phyloP scores from a whole-genome alignment of 2,888 invertebrate species.

The Euzetes globulus region DNA sequence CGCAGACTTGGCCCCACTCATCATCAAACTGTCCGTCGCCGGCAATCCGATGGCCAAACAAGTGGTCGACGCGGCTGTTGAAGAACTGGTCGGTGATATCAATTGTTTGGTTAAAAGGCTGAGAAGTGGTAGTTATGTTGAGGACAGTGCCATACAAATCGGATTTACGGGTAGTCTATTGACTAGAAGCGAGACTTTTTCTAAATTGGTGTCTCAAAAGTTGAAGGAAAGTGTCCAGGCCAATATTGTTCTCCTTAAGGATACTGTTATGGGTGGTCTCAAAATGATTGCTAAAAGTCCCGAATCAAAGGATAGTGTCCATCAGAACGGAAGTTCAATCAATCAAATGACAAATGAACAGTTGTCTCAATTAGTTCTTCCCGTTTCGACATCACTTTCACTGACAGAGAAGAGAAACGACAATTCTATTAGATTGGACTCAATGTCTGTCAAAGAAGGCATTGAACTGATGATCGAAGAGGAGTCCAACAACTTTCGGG shows the following conservation, averaged over 20 bases:
- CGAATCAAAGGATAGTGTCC: background rate
- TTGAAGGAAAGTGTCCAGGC: background rate
- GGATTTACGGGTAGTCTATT: slow-evolving; percentile 33
- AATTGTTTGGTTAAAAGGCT: slow-evolving; percentile 9
- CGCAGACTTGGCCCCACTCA: slow-evolving; percentile 28
- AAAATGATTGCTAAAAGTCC: slow-evolving; percentile 5
- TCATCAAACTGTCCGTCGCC: background rate
- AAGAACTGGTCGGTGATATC: slow-evolving; percentile 30
- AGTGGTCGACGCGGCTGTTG: slow-evolving; percentile 18
- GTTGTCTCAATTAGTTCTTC: slow-evolving; percentile 23
- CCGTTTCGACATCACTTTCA: slow-evolving; percentile 25
- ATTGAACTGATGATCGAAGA: slow-evolving; percentile 33
- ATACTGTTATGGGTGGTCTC: slow-evolving; percentile 31
- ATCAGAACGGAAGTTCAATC: background rate
- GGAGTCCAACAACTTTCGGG: slow-evolving; percentile 1
- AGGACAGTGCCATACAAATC: slow-evolving; percentile 17
- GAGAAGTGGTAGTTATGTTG: background rate
- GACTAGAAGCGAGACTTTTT: background rate
- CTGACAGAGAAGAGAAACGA: slow-evolving; percentile 22
- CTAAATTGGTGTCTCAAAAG: background rate
- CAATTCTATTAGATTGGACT: slow-evolving; percentile 5
- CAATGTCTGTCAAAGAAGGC: slow-evolving; percentile 24
- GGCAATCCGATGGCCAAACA: slow-evolving; percentile 24
- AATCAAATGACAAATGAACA: slow-evolving; percentile 1
- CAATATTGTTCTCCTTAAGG: background rate